Percentiles rank a stretch among this genome's conserved stretches.
These are phyloP conservation scores for Charadrius vociferus DNA, from an alignment of 2,113 vertebrate species.

Conservation along the genomic window DNA sequence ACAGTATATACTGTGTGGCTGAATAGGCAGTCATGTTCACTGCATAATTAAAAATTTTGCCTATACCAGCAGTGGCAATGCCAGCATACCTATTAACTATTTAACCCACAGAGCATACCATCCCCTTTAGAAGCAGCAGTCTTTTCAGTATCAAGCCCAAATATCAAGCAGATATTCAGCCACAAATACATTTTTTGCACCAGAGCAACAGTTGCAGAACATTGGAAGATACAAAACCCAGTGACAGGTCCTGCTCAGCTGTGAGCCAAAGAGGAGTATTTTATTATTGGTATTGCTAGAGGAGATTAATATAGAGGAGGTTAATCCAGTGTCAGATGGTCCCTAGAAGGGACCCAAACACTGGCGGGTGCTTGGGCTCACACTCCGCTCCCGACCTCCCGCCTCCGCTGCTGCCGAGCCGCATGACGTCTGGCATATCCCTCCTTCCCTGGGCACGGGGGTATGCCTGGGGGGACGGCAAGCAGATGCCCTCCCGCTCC, in stretches of 20 bases:
- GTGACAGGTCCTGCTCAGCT: background rate
- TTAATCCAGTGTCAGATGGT: background rate
- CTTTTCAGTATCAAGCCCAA: background rate
- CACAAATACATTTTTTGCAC: background rate
- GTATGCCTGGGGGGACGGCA: fast-evolving
- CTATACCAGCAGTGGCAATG: background rate
- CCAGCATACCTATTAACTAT: background rate
- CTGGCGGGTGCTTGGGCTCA: fast-evolving
- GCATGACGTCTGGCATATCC: fast-evolving
- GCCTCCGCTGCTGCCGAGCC: fast-evolving
- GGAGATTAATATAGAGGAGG: background rate
- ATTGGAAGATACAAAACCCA: background rate
- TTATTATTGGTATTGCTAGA: background rate
- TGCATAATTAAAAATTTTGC: background rate
- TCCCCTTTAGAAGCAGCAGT: background rate
- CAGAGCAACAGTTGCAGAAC: fast-evolving
- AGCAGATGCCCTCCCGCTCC: background rate
- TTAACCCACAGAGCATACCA: background rate
- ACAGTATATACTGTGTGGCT: background rate
- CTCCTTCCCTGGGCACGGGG: background rate
- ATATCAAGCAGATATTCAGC: background rate
- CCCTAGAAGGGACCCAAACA: background rate
- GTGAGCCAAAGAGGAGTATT: background rate
- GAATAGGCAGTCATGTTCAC: background rate
- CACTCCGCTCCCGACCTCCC: fast-evolving